Conservation (phyloP, 2,797 vertebrate genomes). For the Sebastolobus alascanus region DNA sequence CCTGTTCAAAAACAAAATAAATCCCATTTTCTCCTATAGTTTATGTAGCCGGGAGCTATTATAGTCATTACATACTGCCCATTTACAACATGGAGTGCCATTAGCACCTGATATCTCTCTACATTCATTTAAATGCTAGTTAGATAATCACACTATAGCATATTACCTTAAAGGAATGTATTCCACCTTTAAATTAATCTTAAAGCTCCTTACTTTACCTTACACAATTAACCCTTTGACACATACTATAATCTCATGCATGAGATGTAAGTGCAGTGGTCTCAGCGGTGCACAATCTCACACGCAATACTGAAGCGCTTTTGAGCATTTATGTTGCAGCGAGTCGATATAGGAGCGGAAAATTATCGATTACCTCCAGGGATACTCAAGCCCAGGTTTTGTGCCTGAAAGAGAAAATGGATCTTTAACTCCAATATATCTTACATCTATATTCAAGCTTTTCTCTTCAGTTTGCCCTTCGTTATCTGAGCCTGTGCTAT, state of each 20-base stretch:
- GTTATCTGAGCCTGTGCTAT: not conserved
- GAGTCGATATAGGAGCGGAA: constrained; percentile 17
- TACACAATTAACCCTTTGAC: constrained; percentile 65
- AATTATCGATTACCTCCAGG: constrained; percentile 30
- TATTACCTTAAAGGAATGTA: constrained; percentile 30
- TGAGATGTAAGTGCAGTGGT: constrained; percentile 22
- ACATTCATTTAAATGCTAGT: constrained; percentile 45
- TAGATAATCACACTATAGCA: constrained; percentile 40
- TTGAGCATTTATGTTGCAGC: constrained; percentile 19
- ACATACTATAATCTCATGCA: constrained; percentile 40
- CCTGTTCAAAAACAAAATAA: not conserved
- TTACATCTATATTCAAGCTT: not conserved
- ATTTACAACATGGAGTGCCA: constrained; percentile 16
- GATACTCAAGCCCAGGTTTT: constrained; percentile 23
- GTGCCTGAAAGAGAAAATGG: constrained; percentile 23
- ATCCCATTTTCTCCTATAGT: not conserved
- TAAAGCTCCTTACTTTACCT: constrained; percentile 25
- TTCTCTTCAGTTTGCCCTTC: not conserved
- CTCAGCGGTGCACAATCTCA: constrained; percentile 8
- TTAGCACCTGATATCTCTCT: constrained; percentile 18
- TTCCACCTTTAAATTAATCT: constrained; percentile 56
- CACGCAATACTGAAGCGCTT: constrained; percentile 1
- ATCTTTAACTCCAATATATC: not conserved
- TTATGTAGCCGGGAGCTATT: not conserved
- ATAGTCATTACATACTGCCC: constrained; percentile 2